Evolutionary conservation across 2,888 invertebrate species (phyloP).

Genomic region (Opisthograptis luteolata): DNA sequence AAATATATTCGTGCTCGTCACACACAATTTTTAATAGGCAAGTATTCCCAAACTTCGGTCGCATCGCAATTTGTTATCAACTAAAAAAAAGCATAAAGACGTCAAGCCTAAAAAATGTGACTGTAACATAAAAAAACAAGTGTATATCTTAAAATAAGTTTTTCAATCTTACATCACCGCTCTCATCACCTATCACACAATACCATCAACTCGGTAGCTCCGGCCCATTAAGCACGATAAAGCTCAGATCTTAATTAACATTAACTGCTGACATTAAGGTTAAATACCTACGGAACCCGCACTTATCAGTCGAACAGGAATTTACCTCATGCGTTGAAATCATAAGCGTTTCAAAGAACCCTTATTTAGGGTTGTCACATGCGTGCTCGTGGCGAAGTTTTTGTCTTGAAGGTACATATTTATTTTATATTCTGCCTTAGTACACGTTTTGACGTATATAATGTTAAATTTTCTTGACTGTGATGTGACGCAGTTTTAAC

Average conservation of each 20-base stretch:
- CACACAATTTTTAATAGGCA: not conserved
- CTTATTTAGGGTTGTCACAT: slow-evolving; percentile 41
- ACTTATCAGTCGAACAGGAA: slow-evolving; percentile 52
- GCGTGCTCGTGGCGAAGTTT: too few species aligned
- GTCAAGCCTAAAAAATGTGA: not conserved
- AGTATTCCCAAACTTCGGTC: not conserved
- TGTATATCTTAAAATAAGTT: slow-evolving; percentile 11
- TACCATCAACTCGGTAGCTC: slow-evolving; percentile 43
- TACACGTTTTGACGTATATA: too few species aligned
- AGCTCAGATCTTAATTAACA: slow-evolving; percentile 74
- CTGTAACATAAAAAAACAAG: not conserved
- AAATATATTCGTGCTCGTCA: too few species aligned
- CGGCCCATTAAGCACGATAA: slow-evolving; percentile 40
- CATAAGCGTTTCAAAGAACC: slow-evolving; percentile 82
- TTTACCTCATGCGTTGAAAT: slow-evolving; percentile 80
- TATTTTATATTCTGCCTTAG: too few species aligned
- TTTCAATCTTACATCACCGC: not conserved
- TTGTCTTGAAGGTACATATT: too few species aligned
- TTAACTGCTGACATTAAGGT: slow-evolving; percentile 58
- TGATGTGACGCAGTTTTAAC: too few species aligned
- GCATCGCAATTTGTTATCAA: not conserved
- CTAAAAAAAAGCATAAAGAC: too few species aligned
- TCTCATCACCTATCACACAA: slow-evolving; percentile 12
- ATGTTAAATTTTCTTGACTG: too few species aligned
- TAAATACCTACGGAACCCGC: slow-evolving; percentile 37